Evolutionary conservation across 1,140 invertebrate species (phyloP).

Genomic region (Papilio aristodemus): DNA sequence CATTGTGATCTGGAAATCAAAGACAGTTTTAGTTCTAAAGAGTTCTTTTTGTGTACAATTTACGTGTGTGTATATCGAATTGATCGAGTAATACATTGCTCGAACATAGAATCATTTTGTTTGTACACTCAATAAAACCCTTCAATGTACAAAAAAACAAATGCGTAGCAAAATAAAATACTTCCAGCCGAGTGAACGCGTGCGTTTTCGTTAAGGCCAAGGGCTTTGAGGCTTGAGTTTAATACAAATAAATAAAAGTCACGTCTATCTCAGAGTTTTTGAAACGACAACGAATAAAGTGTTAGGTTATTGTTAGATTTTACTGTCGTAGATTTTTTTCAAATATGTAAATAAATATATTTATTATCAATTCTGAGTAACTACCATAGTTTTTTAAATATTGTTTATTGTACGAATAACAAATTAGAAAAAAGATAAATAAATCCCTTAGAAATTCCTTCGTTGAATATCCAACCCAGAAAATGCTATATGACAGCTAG

Average conservation of each 20-base stretch:
- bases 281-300: neutral
- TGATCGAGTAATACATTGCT: slow-evolving; percentile 14
- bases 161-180: slow-evolving; percentile 26
- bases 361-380: too few species aligned
- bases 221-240: slow-evolving; percentile 27
- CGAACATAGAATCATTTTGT: slow-evolving; percentile 16
- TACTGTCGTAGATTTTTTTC: neutral
- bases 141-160: slow-evolving; percentile 25
- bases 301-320: slow-evolving; percentile 1
- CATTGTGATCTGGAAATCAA: neutral
- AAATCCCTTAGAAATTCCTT: too few species aligned
- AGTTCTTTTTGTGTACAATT: neutral
- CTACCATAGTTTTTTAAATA: too few species aligned
- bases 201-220: slow-evolving; percentile 29
- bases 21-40: neutral
- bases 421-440: neutral
- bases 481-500: too few species aligned
- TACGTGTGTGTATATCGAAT: neutral
- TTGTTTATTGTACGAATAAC: neutral
- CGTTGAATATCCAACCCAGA: too few species aligned
- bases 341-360: neutral
- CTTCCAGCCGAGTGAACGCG: slow-evolving; percentile 24
- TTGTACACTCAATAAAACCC: slow-evolving; percentile 27
- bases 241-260: slow-evolving; percentile 29
- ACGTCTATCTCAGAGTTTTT: neutral